Conservation (phyloP, 2,797 vertebrate species). For the Eutrigla gurnardus region DNA sequence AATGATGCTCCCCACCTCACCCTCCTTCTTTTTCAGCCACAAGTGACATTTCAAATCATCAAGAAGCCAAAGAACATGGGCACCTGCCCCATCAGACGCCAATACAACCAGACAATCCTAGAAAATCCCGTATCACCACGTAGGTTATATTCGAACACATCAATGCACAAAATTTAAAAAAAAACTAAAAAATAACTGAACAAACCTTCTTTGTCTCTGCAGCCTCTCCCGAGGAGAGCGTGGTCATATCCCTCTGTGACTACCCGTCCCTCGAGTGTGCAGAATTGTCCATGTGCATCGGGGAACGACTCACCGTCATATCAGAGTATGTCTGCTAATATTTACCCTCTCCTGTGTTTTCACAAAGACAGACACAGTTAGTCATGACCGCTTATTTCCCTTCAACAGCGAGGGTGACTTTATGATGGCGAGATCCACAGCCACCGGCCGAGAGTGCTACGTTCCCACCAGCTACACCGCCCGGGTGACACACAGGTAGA, state of each 20-base stretch:
- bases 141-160: conserved; percentile 47
- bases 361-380: neutral
- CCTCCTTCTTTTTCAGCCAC: conserved; percentile 1
- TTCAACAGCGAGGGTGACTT: conserved; percentile 87
- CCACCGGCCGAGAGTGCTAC: conserved; percentile 81
- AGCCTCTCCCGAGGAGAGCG: conserved; percentile 48
- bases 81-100: conserved; percentile 69
- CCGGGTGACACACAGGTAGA: conserved; percentile 86
- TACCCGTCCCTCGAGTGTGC: conserved; percentile 75
- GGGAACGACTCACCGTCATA: conserved; percentile 85
- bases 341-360: neutral
- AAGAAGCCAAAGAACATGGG: conserved; percentile 71
- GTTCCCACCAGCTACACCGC: conserved; percentile 86
- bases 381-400: conserved; percentile 24
- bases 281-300: conserved; percentile 79
- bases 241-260: conserved; percentile 84
- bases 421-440: conserved; percentile 84
- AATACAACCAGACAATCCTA: conserved; percentile 40
- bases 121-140: conserved; percentile 68
- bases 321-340: conserved; percentile 85
- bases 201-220: conserved; percentile 6
- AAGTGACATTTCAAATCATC: conserved; percentile 10
- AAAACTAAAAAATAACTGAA: neutral
- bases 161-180: neutral
- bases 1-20: neutral